Base-by-base conservation (phyloP, 2,113 vertebrate genomes). In the Etheostoma spectabile region DNA sequence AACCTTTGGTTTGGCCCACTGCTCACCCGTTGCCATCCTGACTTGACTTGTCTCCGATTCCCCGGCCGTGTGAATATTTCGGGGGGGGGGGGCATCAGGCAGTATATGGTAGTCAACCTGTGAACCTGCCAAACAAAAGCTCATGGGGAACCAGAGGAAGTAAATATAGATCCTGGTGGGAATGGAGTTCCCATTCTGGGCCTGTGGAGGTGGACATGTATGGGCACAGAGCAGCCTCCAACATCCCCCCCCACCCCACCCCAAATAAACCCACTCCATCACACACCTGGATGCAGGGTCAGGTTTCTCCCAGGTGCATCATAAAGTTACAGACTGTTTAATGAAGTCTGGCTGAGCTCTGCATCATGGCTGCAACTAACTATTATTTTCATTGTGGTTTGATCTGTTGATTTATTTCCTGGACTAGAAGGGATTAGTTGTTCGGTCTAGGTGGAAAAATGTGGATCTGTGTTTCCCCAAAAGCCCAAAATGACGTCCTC, bases 61-160 rank as follows among this genome's bases (percentile, higher is more conserved):
- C 88, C 75, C 55, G 27, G 73, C 60, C 46, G 63, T 92, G 93
- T 90, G 79, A 86, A 91, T 90, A 86, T 83, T 92, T 92, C 35
- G 52, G 48, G 6, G 38, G 61, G 45, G 21, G 79, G 7, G 10
- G 6, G 35, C 71, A 72, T 78, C 62, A 35, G 45, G 68, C 62
- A 72, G 82, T 88, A 82, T 91, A 79, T 78, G 79, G 89, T 46
- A 38, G 49, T 75, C 49, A 51, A 65, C 63, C 83, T 85, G 82
- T 88, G 86, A 91, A 75, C 76, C 12, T 38, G 81, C 78, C 80
- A 89, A 86, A 90, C 82, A 89, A 91, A 89, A 84, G 80, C 49
- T 7, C 48, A 62, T 0, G 52, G 27, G 76, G 73, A 74, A 38
- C 66, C 49, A 63, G 63, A 74, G 52, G 70, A 33, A 35, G 56